Evolutionary conservation across 2,888 invertebrate genomes (phyloP).

Genomic region (Patella pellucida): DNA sequence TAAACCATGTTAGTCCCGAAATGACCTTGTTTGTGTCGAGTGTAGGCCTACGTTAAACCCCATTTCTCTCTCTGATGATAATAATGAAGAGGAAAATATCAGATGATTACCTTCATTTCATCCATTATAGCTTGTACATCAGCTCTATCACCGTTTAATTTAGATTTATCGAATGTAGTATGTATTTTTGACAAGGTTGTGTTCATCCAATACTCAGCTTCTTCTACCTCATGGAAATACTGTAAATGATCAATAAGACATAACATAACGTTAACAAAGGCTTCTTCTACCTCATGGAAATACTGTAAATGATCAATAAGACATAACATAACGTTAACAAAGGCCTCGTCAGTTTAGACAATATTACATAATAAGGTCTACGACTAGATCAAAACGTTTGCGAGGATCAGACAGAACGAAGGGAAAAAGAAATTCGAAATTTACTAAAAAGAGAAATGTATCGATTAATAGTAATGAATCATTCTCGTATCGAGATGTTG

Average conservation of each 20-base stretch:
- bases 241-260: conserved; percentile 33
- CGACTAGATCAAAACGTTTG: too few relatives aligned
- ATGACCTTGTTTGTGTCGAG: too few relatives aligned
- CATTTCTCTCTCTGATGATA: too few relatives aligned
- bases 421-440: too few relatives aligned
- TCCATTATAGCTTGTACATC: conserved; percentile 54
- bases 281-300: conserved; percentile 66
- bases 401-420: too few relatives aligned
- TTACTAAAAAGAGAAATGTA: too few relatives aligned
- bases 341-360: neutral
- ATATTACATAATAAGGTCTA: too few relatives aligned
- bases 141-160: conserved; percentile 50
- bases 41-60: too few relatives aligned
- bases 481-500: too few relatives aligned
- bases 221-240: conserved; percentile 67
- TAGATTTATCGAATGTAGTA: conserved; percentile 50
- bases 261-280: conserved; percentile 13
- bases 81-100: too few relatives aligned
- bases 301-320: conserved; percentile 48
- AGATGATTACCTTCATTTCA: conserved; percentile 60
- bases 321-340: neutral
- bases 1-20: too few relatives aligned
- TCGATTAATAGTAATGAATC: too few relatives aligned
- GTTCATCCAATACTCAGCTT: conserved; percentile 68
- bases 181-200: conserved; percentile 60